Conservation (phyloP, 1,140 invertebrate species). For the Zaprionus tsacasi region DNA sequence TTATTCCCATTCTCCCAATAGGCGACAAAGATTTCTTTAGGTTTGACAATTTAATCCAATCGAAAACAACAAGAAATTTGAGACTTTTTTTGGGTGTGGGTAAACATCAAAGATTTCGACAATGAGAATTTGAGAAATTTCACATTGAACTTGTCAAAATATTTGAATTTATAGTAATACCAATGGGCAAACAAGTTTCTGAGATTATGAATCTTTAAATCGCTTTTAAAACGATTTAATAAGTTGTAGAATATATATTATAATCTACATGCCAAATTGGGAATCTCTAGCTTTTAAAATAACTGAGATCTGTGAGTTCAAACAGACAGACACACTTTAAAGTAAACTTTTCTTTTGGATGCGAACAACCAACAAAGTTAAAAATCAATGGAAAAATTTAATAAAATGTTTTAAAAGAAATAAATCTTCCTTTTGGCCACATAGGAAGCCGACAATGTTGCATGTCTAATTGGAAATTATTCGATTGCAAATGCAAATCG, state of each 20-base stretch:
- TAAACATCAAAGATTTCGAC: not conserved
- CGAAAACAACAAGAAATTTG: slow-evolving; percentile 3
- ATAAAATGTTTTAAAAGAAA: not conserved
- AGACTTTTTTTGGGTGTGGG: not conserved
- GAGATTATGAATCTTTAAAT: not conserved
- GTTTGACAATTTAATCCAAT: slow-evolving; percentile 6
- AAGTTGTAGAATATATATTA: too few species aligned
- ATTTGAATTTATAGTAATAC: not conserved
- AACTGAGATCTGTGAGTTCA: too few species aligned
- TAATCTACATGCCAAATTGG: too few species aligned
- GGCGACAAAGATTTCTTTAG: not conserved
- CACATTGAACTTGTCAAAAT: not conserved
- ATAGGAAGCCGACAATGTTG: not conserved
- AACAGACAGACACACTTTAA: too few species aligned
- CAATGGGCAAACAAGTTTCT: not conserved
- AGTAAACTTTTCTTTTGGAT: not conserved
- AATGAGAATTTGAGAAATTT: not conserved
- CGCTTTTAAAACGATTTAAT: too few species aligned
- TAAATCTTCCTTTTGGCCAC: not conserved
- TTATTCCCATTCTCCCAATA: not conserved
- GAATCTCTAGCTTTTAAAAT: too few species aligned
- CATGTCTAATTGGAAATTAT: slow-evolving; percentile 3
- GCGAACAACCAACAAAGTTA: not conserved
- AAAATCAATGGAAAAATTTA: not conserved
- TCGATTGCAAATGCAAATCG: not conserved